phyloP scores from a whole-genome alignment of 2,888 invertebrate genomes.

The Chironomus tentans region DNA sequence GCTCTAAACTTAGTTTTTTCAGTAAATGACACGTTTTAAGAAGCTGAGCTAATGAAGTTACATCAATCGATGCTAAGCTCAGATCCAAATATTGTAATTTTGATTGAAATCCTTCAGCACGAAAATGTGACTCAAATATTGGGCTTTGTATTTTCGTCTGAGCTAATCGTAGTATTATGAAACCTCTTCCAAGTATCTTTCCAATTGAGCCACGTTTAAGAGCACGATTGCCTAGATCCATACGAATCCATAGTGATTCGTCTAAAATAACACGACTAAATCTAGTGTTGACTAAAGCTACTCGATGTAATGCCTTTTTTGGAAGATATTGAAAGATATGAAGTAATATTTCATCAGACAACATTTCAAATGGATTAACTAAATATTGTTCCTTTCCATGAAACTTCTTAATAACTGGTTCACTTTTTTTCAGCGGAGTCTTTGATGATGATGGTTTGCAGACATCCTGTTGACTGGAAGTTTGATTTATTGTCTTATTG shows the following conservation, averaged over 20 bases:
- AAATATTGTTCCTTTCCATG: too few species aligned
- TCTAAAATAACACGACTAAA: constrained; percentile 73
- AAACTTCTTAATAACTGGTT: not conserved
- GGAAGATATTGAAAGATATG: constrained; percentile 75
- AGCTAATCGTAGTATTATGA: constrained; percentile 66
- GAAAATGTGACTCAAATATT: constrained; percentile 46
- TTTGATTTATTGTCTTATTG: constrained; percentile 2
- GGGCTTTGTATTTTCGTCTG: constrained; percentile 49
- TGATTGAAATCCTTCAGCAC: constrained; percentile 41
- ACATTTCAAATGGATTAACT: not conserved
- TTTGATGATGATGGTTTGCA: not conserved
- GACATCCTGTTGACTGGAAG: not conserved
- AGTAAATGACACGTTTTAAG: constrained; percentile 59
- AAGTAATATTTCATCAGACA: constrained; percentile 82
- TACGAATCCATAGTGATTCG: constrained; percentile 75
- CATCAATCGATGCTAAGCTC: constrained; percentile 64
- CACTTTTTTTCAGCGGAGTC: not conserved
- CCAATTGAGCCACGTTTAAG: constrained; percentile 61
- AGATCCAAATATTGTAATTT: constrained; percentile 79
- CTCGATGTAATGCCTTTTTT: constrained; percentile 60
- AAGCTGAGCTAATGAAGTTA: constrained; percentile 47
- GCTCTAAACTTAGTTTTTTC: constrained; percentile 78
- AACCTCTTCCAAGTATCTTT: constrained; percentile 65
- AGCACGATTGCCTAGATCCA: constrained; percentile 67
- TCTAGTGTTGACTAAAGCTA: constrained; percentile 65